Percentiles rank a stretch among this genome's conserved stretches.
phyloP scores from a whole-genome alignment of 2,113 vertebrate species.

The Maccullochella peelii region DNA sequence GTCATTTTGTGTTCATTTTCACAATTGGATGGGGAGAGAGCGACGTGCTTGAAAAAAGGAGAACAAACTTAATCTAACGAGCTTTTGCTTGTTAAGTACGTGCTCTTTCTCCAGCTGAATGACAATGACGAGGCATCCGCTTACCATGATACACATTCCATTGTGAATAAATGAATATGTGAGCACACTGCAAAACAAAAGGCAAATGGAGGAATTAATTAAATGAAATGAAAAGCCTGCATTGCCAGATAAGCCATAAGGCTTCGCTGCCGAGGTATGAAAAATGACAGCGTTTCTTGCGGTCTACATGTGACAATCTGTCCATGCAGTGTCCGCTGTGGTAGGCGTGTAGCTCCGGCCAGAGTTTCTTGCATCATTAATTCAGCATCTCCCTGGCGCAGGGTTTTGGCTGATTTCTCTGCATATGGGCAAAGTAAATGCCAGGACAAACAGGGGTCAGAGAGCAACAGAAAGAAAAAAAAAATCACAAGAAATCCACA shows the following conservation, averaged over 20 bases:
- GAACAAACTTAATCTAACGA: constrained; percentile 84
- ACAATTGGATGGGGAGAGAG: constrained; percentile 70
- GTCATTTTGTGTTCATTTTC: constrained; percentile 77
- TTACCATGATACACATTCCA: constrained; percentile 65
- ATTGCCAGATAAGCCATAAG: constrained; percentile 73
- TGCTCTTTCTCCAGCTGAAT: constrained; percentile 75
- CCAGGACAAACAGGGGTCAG: constrained; percentile 62
- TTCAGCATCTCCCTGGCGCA: constrained; percentile 60
- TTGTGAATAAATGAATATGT: constrained; percentile 79
- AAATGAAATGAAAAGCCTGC: constrained; percentile 72
- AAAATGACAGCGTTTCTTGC: constrained; percentile 46
- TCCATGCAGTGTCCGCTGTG: constrained; percentile 53
- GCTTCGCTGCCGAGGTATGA: constrained; percentile 59
- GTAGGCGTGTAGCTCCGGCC: constrained; percentile 48
- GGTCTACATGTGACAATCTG: constrained; percentile 57
- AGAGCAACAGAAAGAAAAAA: constrained; percentile 42
- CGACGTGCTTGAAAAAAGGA: constrained; percentile 51
- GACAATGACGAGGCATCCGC: constrained; percentile 76
- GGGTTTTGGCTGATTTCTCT: constrained; percentile 58
- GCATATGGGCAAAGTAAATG: constrained; percentile 55
- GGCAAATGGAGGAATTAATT: constrained; percentile 73
- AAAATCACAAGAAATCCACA: constrained; percentile 23
- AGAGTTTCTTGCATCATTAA: constrained; percentile 76
- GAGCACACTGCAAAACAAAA: constrained; percentile 77
- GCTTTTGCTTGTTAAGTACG: constrained; percentile 80